These are phyloP conservation scores for Ichneumoninae sp. DNA, from an alignment of 2,888 invertebrate genomes.

Conservation along the genomic window DNA sequence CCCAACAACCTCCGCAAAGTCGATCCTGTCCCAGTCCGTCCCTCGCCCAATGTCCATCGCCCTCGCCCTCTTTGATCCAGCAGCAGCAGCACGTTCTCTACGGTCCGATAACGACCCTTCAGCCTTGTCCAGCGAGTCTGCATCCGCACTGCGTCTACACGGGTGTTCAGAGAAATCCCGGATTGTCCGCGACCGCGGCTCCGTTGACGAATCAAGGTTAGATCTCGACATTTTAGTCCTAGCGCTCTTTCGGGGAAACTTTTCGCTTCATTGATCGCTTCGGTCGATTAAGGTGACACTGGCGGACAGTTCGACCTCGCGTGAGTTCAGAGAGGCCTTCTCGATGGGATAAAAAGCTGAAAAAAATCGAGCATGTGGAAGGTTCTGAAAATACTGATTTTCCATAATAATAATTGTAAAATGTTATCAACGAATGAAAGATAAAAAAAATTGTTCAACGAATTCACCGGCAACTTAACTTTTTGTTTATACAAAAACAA, in stretches of 20 bases:
- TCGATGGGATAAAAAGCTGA: too few relatives aligned
- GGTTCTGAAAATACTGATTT: too few relatives aligned
- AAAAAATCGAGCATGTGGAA: too few relatives aligned
- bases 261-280: background rate
- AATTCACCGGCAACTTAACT: too few relatives aligned
- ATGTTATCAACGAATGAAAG: too few relatives aligned
- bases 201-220: slow-evolving; percentile 75
- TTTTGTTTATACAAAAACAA: too few relatives aligned
- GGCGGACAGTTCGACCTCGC: too few relatives aligned
- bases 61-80: slow-evolving; percentile 64
- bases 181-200: slow-evolving; percentile 66
- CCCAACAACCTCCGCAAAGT: slow-evolving; percentile 71
- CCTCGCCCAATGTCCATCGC: slow-evolving; percentile 62
- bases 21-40: slow-evolving; percentile 73
- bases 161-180: slow-evolving; percentile 72
- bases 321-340: too few relatives aligned
- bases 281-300: background rate
- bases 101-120: slow-evolving; percentile 77
- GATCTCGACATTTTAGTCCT: background rate
- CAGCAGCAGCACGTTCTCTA: slow-evolving; percentile 78
- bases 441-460: too few relatives aligned
- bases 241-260: background rate
- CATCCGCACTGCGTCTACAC: slow-evolving; percentile 77
- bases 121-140: slow-evolving; percentile 73
- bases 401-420: too few relatives aligned